Percentiles rank a stretch among this genome's conserved stretches.
Conservation (phyloP, 2,113 vertebrate species). For the Proterorhinus semilunaris region DNA sequence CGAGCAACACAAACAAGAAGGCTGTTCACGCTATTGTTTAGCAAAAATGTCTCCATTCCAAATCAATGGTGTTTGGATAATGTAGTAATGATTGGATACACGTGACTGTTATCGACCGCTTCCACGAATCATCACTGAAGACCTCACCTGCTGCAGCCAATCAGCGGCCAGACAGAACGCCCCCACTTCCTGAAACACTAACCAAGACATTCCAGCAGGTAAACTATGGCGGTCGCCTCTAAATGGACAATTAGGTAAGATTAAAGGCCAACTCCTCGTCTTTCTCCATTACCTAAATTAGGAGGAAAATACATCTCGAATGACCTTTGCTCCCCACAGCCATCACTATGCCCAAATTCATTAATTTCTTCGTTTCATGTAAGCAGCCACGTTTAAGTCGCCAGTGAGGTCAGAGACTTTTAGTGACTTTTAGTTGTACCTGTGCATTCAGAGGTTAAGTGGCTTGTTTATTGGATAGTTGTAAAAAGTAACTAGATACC, state of each 20-base stretch:
- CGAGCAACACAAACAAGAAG: constrained; percentile 45
- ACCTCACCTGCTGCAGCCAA: constrained; percentile 42
- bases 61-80: constrained; percentile 14
- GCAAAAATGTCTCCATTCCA: neutral
- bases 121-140: constrained; percentile 43
- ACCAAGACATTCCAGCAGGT: constrained; percentile 68
- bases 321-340: constrained; percentile 43
- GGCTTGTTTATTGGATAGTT: constrained; percentile 36
- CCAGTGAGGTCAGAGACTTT: constrained; percentile 26
- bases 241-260: constrained; percentile 76
- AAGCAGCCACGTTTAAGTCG: constrained; percentile 37
- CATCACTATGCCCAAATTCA: constrained; percentile 24
- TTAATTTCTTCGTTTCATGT: constrained; percentile 20
- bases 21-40: constrained; percentile 18
- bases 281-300: constrained; percentile 70
- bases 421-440: constrained; percentile 36
- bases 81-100: constrained; percentile 17
- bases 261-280: constrained; percentile 71
- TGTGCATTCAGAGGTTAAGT: constrained; percentile 39
- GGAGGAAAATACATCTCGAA: constrained; percentile 72
- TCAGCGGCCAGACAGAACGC: constrained; percentile 25
- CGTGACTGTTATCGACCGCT: constrained; percentile 2
- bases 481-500: neutral
- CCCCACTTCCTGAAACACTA: constrained; percentile 67
- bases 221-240: constrained; percentile 67